Conservation (phyloP, 2,797 vertebrate genomes). For the Melanotaenia trifasciata region DNA sequence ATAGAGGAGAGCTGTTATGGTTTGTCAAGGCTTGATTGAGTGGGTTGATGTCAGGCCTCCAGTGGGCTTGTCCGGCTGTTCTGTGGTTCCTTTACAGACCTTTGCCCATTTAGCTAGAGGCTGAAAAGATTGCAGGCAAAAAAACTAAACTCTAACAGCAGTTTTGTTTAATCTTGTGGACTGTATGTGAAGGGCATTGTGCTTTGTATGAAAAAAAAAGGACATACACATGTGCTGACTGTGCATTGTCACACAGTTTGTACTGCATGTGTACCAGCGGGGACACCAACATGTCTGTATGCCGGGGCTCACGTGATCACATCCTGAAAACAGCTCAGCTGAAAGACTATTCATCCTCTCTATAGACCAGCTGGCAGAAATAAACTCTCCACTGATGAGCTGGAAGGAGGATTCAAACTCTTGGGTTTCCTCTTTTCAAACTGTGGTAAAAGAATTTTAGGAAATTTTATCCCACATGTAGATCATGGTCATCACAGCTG, state of each 20-base stretch:
- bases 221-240: conserved; percentile 16
- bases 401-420: conserved; percentile 6
- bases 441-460: neutral
- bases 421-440: conserved; percentile 21
- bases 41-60: conserved; percentile 71
- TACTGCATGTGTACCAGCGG: conserved; percentile 11
- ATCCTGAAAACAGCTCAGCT: conserved; percentile 11
- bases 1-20: conserved; percentile 61
- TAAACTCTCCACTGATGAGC: conserved; percentile 11
- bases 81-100: conserved; percentile 57
- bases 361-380: conserved; percentile 19
- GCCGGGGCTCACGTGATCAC: conserved; percentile 17
- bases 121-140: conserved; percentile 57
- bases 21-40: conserved; percentile 64
- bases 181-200: conserved; percentile 35
- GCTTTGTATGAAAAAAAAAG: conserved; percentile 24
- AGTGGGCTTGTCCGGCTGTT: conserved; percentile 66
- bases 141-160: conserved; percentile 52
- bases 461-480: neutral
- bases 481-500: neutral
- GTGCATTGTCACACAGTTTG: conserved; percentile 3
- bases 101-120: conserved; percentile 49
- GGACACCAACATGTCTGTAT: conserved; percentile 1
- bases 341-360: conserved; percentile 14
- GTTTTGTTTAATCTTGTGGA: conserved; percentile 55